Percentiles rank a stretch among this genome's conserved stretches.
These are phyloP conservation scores for Trichechus manatus DNA, from an alignment of 2,113 vertebrate genomes.

Conservation along the genomic window DNA sequence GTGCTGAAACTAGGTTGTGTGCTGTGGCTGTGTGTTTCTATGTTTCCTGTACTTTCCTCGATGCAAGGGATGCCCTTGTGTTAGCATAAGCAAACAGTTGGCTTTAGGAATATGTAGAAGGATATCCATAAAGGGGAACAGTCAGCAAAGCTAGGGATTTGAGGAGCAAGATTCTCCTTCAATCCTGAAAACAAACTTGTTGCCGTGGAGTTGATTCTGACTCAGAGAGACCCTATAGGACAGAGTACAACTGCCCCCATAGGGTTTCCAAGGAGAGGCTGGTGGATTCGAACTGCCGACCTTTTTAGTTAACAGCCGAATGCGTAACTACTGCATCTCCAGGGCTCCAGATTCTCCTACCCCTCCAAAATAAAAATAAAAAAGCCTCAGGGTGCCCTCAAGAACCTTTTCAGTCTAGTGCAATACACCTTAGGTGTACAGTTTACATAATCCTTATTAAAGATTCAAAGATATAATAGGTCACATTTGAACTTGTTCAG, in stretches of 20 bases:
- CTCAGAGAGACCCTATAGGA: too few species aligned
- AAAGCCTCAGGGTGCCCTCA: background rate
- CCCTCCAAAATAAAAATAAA: too few species aligned
- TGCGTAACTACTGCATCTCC: too few species aligned
- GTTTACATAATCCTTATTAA: background rate
- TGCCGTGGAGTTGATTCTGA: too few species aligned
- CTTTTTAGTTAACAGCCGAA: too few species aligned
- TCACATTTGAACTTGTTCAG: background rate
- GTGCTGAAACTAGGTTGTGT: background rate
- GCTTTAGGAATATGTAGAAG: background rate
- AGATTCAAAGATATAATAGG: background rate
- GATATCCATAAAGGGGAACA: background rate
- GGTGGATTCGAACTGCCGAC: too few species aligned
- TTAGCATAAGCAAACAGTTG: background rate
- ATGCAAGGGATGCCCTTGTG: background rate
- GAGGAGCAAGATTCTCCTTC: background rate
- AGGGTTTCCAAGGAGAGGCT: too few species aligned
- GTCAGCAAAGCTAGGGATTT: background rate
- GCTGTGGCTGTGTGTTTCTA: background rate
- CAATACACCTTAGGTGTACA: background rate
- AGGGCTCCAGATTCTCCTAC: too few species aligned
- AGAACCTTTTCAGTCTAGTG: background rate
- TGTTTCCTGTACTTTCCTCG: background rate
- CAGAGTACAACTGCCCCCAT: too few species aligned
- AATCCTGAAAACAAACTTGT: too few species aligned